These are phyloP conservation scores for Elmis aenea DNA, from an alignment of 2,888 invertebrate species.

Conservation along the genomic window DNA sequence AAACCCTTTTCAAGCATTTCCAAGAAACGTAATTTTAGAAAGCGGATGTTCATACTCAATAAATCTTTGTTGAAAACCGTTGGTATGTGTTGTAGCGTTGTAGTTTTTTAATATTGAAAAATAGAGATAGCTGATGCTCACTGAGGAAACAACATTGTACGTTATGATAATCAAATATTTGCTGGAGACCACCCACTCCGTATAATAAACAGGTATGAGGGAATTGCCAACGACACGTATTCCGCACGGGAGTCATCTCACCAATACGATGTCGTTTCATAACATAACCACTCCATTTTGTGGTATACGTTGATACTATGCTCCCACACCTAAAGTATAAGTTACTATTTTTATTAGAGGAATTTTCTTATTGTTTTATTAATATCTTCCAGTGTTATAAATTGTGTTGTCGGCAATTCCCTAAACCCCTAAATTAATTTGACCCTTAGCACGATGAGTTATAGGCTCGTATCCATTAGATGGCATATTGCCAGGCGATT, in stretches of 20 bases:
- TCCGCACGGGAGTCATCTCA: slow-evolving; percentile 18
- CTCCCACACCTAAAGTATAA: neutral
- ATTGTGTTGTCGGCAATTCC: slow-evolving; percentile 29
- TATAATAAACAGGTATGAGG: slow-evolving; percentile 9
- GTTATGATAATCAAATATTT: slow-evolving; percentile 14
- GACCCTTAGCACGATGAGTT: slow-evolving; percentile 43
- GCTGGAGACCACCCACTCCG: slow-evolving; percentile 11
- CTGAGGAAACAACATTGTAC: no score
- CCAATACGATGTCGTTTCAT: slow-evolving; percentile 17
- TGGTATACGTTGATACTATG: slow-evolving; percentile 9
- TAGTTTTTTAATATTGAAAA: no score
- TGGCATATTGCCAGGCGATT: slow-evolving; percentile 45
- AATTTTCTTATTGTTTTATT: slow-evolving; percentile 21
- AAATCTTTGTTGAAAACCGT: no score
- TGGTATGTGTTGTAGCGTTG: no score
- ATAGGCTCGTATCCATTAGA: slow-evolving; percentile 43
- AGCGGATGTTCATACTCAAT: no score
- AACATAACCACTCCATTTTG: slow-evolving; percentile 20
- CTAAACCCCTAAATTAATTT: slow-evolving; percentile 42
- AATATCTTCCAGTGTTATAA: slow-evolving; percentile 21
- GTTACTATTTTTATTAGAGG: slow-evolving; percentile 18
- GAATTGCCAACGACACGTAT: slow-evolving; percentile 13
- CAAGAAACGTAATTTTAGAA: no score
- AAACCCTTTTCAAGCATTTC: no score
- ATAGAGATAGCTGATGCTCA: no score